Conservation (phyloP, 2,797 vertebrate genomes). For the Lutjanus argentimaculatus region DNA sequence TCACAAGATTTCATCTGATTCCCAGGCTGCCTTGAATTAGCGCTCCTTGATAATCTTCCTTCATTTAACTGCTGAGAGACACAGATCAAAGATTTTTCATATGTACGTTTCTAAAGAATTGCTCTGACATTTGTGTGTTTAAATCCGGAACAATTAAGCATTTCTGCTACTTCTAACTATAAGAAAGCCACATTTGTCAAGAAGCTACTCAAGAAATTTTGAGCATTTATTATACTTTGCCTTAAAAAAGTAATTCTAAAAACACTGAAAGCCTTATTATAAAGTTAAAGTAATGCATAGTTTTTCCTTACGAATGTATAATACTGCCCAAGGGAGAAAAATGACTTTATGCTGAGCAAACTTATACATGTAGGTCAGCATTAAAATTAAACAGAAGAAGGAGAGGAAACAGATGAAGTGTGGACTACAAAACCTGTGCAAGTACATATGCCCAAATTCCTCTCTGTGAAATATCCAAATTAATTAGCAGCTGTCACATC, state of each 20-base stretch:
- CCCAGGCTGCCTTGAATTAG: not conserved
- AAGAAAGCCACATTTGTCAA: not conserved
- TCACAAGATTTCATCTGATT: too few species aligned
- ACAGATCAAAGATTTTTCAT: not conserved
- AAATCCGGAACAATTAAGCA: not conserved
- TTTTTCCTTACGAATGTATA: slow-evolving; percentile 1
- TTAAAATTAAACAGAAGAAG: slow-evolving; percentile 41
- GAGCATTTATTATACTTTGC: not conserved
- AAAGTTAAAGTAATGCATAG: not conserved
- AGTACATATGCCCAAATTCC: slow-evolving; percentile 1
- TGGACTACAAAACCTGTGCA: slow-evolving; percentile 48
- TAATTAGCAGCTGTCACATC: slow-evolving; percentile 36
- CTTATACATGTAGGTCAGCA: slow-evolving; percentile 16
- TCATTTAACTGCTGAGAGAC: not conserved
- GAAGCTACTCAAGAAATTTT: not conserved
- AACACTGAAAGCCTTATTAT: not conserved
- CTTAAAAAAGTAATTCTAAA: not conserved
- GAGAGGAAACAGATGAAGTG: slow-evolving; percentile 43
- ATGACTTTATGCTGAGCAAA: slow-evolving; percentile 23
- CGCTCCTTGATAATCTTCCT: not conserved
- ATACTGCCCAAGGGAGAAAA: not conserved
- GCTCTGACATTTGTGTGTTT: not conserved
- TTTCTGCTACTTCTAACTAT: not conserved
- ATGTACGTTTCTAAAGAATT: not conserved
- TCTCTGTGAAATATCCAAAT: slow-evolving; percentile 26